Base-by-base conservation (phyloP, 2,888 invertebrate genomes). In the Petrolisthes manimaculis region DNA sequence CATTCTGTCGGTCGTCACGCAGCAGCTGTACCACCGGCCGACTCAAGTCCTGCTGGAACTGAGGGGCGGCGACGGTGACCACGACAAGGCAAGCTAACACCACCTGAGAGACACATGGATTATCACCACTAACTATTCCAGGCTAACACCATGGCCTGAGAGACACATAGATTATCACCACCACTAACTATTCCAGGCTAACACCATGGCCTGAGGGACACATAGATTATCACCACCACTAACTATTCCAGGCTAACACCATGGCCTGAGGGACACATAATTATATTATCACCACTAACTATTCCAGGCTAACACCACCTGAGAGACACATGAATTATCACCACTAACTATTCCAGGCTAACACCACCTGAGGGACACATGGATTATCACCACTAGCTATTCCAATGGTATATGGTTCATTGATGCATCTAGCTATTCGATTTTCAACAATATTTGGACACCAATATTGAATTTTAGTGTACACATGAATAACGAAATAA, bases 11-110 rank as follows among this genome's bases (percentile, higher is more conserved):
- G 51, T 86, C 79, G 67, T 85, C 67, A 6, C 56, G n/a, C 67
- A 77, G 21, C 67, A 71, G 75, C 75, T 37, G 21, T 9, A 75
- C 75, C 12, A 61, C 61, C 1, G 61, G 61, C 61, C 61, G 61
- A 1, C 61, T 3, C 9, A 9, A 18, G 1, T 61, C 61, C 61
- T 61, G 61, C 77, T 77, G 77, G 79, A 54, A 54, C 80, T 80
- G 80, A 3, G 80, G 80, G 55, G 80, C 55, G 80, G 80, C 80
- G 12, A 14, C 56, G 80, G 80, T 55, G 54, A 79, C 54, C 53
- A n/a, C 14, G 56, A 55, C 80, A 54, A 80, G 21, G 56, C 80
- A 80, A 8, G 21, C 80, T 5, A 80, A 4, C 1, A 80, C 8
- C 6, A 37, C 37, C 77, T 77, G 21, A 18, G 18, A 3, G 3